Base-by-base conservation (phyloP, 2,113 vertebrate genomes). In the Takifugu flavidus region DNA sequence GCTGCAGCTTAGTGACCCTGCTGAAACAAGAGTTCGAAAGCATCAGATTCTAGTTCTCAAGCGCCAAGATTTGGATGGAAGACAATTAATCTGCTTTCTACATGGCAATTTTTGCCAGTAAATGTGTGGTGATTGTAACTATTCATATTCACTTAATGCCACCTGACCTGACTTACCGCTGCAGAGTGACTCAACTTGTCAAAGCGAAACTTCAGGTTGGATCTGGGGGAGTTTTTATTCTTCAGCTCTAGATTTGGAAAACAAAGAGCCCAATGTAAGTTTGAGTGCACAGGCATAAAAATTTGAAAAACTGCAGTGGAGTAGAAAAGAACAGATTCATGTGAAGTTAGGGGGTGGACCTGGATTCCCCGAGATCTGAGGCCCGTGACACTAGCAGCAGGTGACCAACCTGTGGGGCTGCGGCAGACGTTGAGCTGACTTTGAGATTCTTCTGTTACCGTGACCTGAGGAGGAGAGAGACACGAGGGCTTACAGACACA, bases 191-290 rank as follows among this genome's bases (percentile, higher is more conserved):
- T 94, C 86, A 96, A 82, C 78, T 94, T 96, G 83, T 98, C 96
- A 0, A 97, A 98, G 62, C 94, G 93, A 66, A 98, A 97, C 87
- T 95, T 98, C 79, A 98, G 92, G 86, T 93, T 98, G 55, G 94
- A 93, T 85, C 95, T 91, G 0, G 95, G 95, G 15, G 95, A 98
- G 75, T 91, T 95, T 75, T 91, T 97, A 87, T 88, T 95, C 83
- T 91, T 98, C 59, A 87, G 49, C 75, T 98, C 96, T 97, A 79
- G 72, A 70, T 66, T 39, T 13, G n/a, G 25, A 25, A 50, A 47
- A 11, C 11, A 51, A n/a, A n/a, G 25, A 1, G 13, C 6, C 10
- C 13, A 47, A 47, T 5, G 14, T 15, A 13, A 46, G 45, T n/a
- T 5, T n/a, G 2, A 7, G 5, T 5, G 34, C 1, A 20, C 2